Base-by-base conservation (phyloP, 1,140 invertebrate genomes). In the Zaprionus ghesquierei region DNA sequence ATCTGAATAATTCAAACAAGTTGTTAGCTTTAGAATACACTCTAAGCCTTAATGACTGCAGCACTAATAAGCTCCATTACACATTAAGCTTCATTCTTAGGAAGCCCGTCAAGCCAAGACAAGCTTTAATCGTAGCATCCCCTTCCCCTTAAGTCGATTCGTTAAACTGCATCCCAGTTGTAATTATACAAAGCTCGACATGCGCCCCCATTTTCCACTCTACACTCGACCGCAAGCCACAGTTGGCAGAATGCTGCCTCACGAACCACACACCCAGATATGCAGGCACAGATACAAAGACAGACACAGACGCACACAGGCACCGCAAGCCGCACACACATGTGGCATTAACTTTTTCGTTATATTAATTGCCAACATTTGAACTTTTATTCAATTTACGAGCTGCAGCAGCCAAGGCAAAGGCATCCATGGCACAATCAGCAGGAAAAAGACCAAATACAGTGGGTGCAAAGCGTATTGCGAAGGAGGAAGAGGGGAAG, bases 381-480 rank as follows among this genome's bases (percentile, higher is more conserved):
- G 82, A 86, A 86, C 82, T 87, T 86, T 87, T 87, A 87, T 86
- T 86, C 82, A 87, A 86, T 86, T 86, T 86, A 86, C 82, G 82
- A 87, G 82, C 75, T 70, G 62, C 79, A 69, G 15, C 53, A 63
- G 51, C 66, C 35, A 44, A 44, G 51, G 70, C 81, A 50, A 56
- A 9, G 66, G 69, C 64, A 81, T 86, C 51, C 63, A 64, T 63
- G 41, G 60, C 49, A 62, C 79, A 81, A 80, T 75, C 56, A 18
- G 44, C 20, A 71, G 81, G 70, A 81, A 86, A 86, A 81, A 59
- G 69, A 44, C 31, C 20, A 62, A 25, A 49, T 53, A 29, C 38
- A 62, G 35, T 12, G 10, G 31, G 31, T 12, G 12, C 10, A 31
- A 9, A 31, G 12, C 29, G 29, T 12, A 10, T 9, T 23, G 15